Conservation (phyloP, 37 sponge, comb jelly and placozoan genomes). For the Diacarnus erythraeanus region DNA sequence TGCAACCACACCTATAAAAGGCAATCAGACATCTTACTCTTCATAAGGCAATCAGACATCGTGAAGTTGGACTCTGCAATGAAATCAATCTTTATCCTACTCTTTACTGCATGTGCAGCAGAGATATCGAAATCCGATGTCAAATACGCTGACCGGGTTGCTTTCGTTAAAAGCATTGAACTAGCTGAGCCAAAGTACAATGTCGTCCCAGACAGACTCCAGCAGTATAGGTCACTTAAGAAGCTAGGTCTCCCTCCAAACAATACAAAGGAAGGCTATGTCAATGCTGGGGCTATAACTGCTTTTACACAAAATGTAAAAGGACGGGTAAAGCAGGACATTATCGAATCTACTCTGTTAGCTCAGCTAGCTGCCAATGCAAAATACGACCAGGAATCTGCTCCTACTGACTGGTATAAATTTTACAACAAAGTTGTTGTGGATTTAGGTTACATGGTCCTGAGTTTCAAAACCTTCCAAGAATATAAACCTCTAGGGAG, state of each 20-base stretch:
- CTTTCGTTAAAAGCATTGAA: neutral
- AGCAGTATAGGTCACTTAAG: too few species aligned
- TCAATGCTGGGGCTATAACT: neutral
- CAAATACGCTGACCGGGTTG: neutral
- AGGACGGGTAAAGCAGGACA: neutral
- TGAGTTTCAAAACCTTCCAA: neutral
- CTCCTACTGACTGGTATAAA: neutral
- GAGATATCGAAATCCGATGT: too few species aligned
- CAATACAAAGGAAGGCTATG: neutral
- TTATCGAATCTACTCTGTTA: neutral
- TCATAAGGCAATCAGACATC: too few species aligned
- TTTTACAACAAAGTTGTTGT: neutral
- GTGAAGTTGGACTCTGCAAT: too few species aligned
- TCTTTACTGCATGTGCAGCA: too few species aligned
- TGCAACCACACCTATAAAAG: too few species aligned
- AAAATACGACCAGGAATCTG: neutral
- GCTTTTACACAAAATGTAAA: neutral
- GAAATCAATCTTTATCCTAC: too few species aligned
- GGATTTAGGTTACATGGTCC: neutral
- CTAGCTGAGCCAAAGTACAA: constrained; percentile 2
- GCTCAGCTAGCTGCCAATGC: constrained; percentile 11
- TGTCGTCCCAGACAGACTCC: neutral
- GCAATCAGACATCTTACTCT: too few species aligned
- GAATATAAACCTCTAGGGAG: neutral
- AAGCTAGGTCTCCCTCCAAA: neutral